Evolutionary conservation across 1,140 invertebrate genomes (phyloP), one percentile per base, ranked within the genome.

Genomic region (Drosophila leontia): DNA sequence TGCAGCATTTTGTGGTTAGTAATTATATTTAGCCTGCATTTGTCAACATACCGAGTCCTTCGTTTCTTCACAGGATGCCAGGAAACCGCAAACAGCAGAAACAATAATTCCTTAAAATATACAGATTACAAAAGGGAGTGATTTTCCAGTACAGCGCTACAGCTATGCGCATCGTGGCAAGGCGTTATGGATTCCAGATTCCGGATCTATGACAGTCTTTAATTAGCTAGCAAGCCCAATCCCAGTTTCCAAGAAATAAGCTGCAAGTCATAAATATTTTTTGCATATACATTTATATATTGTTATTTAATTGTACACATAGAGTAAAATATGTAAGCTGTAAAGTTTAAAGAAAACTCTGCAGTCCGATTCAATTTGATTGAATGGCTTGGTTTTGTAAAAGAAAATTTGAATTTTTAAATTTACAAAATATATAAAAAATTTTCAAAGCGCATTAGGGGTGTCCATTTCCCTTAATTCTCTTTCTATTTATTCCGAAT

Each of bases 281-380:
- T 47, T 44, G 26, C 26, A 8, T 29, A 50, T 39, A 50, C 15
- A 51, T 48, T 5, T 11, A 7, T 47, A 26, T 37, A 32, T 23
- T 34, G 3, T 53, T 32, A 75, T 83, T 80, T 23, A 68, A 58
- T 51, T 75, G 41, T 63, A 79, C 80, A 82, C 64, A 67, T 57
- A 29, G 47, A 71, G 44, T 79, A 75, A 78, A 78, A 79, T 70
- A 83, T 63, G 34, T 67, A 34, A 26, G 34, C 26, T 23, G 45
- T 71, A n/a, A 15, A n/a, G 34, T 0, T 26, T 7, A 23, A 4
- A 15, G 4, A 69, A 62, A 59, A 29, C 32, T 19, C 17, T 48
- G 26, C 13, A 37, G 37, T 7, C n/a, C 77, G 7, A 67, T 67
- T 64, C 82, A 84, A 84, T 84, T 84, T 64, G 13, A 84, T 84